Base-by-base conservation (phyloP, 1,140 invertebrate genomes). In the Lepidotrigona ventralis region DNA sequence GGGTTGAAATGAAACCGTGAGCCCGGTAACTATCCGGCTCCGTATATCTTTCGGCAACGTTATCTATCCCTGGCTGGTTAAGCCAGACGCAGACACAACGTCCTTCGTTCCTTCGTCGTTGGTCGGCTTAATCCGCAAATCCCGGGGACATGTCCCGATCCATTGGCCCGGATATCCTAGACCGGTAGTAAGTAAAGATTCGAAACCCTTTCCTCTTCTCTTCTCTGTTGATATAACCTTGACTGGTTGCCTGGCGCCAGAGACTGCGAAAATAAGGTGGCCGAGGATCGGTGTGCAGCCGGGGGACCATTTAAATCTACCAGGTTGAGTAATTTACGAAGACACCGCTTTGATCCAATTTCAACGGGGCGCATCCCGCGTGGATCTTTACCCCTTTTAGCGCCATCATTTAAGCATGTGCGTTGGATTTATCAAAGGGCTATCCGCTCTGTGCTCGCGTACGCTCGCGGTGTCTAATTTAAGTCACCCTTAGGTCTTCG, bases 111-210 rank as follows among this genome's bases (percentile, higher is more conserved):
- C 84, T 85, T 60, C 60, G 79, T 56, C 68, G 75, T 66, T 56
- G 60, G 68, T 79, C 87, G 70, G 76, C 78, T 75, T 86, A 88
- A 88, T 89, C 87, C 87, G 81, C 77, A 88, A 88, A 88, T 86
- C 87, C 84, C 79, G 5, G 77, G 83, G 83, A 88, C 83, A 88
- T 68, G 70, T 88, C 70, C 66, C 78, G 87, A 88, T 86, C 84
- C 81, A 88, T 88, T 86, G 78, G 77, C 74, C 75, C 58, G 84
- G 69, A 84, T 84, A 81, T 86, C 69, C 83, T 66, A 64, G 69
- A 71, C 82, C 64, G 68, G 85, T 72, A 80, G 85, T 33, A 26
- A 64, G 85, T 39, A 73, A 85, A 74, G 70, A 81, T 46, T 51
- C 54, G 54, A 77, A 46, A 26, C 17, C 69, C 54, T 72, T 83